phyloP scores from a whole-genome alignment of 1,140 invertebrate species.

The Hyposmocoma kahamanoa region DNA sequence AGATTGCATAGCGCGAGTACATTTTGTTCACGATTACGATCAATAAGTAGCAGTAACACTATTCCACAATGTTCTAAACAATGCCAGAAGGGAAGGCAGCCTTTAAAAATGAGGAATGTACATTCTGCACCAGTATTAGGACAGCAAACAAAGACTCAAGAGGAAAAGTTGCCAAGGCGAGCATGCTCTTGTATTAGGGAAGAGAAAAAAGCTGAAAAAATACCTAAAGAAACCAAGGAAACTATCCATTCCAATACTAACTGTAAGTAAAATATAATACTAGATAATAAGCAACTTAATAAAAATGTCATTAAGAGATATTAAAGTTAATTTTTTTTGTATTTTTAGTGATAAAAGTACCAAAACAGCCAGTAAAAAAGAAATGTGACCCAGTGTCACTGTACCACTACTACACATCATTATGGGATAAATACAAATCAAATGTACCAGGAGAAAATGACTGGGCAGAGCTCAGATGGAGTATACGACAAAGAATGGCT shows the following conservation, averaged over 20 bases:
- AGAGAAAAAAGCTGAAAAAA: constrained; percentile 30
- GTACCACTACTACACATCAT: constrained; percentile 83
- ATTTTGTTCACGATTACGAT: constrained; percentile 58
- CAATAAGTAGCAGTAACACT: constrained; percentile 31
- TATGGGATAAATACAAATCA: constrained; percentile 81
- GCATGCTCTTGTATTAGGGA: constrained; percentile 47
- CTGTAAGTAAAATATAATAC: constrained; percentile 35
- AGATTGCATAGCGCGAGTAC: constrained; percentile 66
- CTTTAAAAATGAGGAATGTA: constrained; percentile 23
- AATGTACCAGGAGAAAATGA: constrained; percentile 81
- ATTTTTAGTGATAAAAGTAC: constrained; percentile 66
- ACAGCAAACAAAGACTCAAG: constrained; percentile 13
- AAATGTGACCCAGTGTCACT: constrained; percentile 82
- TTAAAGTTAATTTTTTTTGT: constrained; percentile 9
- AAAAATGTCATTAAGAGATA: neutral
- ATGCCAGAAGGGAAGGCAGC: constrained; percentile 26
- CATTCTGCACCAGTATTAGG: constrained; percentile 48
- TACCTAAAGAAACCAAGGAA: constrained; percentile 27
- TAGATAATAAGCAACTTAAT: neutral
- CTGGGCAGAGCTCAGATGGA: constrained; percentile 77
- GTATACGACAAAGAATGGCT: constrained; percentile 61
- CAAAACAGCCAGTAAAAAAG: constrained; percentile 43
- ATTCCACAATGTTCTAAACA: constrained; percentile 35
- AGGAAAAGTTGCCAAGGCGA: constrained; percentile 26
- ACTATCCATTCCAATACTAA: constrained; percentile 39